A percentile compares a stretch with the other conserved stretches of the same genome.
Conservation (phyloP, 2,888 invertebrate genomes). For the Lycia hirtaria region DNA sequence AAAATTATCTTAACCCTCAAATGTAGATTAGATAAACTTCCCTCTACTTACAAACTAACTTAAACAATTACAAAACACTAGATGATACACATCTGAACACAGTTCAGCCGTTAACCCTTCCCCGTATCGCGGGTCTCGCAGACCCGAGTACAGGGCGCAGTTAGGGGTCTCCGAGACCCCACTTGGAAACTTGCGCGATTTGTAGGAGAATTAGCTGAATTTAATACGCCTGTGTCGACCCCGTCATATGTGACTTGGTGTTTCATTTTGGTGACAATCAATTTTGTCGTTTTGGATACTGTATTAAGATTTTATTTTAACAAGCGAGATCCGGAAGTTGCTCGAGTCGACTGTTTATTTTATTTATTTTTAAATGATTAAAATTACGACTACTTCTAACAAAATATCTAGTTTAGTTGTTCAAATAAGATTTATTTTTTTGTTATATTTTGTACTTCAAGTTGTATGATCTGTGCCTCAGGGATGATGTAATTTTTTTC, state of each 20-base stretch:
- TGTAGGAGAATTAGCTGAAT: slow-evolving; percentile 67
- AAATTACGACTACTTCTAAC: too few relatives aligned
- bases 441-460: too few relatives aligned
- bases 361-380: too few relatives aligned
- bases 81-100: slow-evolving; percentile 52
- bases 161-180: slow-evolving; percentile 57
- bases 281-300: slow-evolving; percentile 21
- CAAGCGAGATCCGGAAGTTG: too few relatives aligned
- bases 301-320: neutral
- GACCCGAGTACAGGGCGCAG: slow-evolving; percentile 50
- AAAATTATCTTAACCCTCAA: slow-evolving; percentile 23
- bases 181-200: slow-evolving; percentile 68
- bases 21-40: slow-evolving; percentile 28
- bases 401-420: too few relatives aligned
- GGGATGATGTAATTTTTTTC: too few relatives aligned
- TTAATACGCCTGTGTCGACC: slow-evolving; percentile 61
- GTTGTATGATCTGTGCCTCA: too few relatives aligned
- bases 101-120: slow-evolving; percentile 57
- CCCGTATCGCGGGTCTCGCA: slow-evolving; percentile 43
- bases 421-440: too few relatives aligned
- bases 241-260: slow-evolving; percentile 61
- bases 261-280: slow-evolving; percentile 49
- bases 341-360: too few relatives aligned
- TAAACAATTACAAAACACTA: slow-evolving; percentile 42
- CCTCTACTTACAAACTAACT: slow-evolving; percentile 24